A percentile compares a stretch with the other conserved stretches of the same genome.
These are phyloP conservation scores for Cerastoderma edule DNA, from an alignment of 2,888 invertebrate genomes.

Conservation along the genomic window DNA sequence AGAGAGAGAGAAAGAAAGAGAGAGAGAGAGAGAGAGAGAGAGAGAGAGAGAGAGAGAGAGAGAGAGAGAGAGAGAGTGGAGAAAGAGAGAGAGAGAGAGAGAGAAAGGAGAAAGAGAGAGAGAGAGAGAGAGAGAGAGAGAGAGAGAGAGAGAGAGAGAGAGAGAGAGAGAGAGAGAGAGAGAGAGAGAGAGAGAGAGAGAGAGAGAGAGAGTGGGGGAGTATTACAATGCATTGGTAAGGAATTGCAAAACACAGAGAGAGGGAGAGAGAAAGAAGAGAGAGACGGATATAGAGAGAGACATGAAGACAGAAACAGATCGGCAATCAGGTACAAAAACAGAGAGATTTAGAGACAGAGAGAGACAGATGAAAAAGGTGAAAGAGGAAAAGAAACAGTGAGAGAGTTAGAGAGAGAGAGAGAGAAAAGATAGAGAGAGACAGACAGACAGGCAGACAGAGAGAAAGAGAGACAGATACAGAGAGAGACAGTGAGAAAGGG, in stretches of 20 bases:
- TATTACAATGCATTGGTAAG: neutral
- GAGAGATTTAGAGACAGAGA: too few relatives aligned
- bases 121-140: neutral
- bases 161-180: conserved; percentile 17
- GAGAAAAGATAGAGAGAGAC: too few relatives aligned
- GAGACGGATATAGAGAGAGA: too few relatives aligned
- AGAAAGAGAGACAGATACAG: too few relatives aligned
- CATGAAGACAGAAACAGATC: too few relatives aligned
- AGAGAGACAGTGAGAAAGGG: too few relatives aligned
- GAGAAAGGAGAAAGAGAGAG: neutral
- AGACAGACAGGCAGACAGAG: too few relatives aligned
- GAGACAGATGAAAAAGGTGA: too few relatives aligned
- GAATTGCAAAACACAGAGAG: neutral
- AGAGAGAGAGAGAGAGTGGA: too few relatives aligned
- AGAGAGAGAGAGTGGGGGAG: neutral
- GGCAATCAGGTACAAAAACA: too few relatives aligned
- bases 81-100: neutral
- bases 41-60: neutral
- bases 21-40: neutral
- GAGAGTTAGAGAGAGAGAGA: too few relatives aligned
- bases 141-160: conserved; percentile 21
- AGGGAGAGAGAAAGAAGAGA: neutral
- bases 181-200: conserved; percentile 7
- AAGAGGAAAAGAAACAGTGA: too few relatives aligned
- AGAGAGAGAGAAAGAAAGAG: neutral